phyloP scores from a whole-genome alignment of 2,888 invertebrate species.

The Opisthograptis luteolata region DNA sequence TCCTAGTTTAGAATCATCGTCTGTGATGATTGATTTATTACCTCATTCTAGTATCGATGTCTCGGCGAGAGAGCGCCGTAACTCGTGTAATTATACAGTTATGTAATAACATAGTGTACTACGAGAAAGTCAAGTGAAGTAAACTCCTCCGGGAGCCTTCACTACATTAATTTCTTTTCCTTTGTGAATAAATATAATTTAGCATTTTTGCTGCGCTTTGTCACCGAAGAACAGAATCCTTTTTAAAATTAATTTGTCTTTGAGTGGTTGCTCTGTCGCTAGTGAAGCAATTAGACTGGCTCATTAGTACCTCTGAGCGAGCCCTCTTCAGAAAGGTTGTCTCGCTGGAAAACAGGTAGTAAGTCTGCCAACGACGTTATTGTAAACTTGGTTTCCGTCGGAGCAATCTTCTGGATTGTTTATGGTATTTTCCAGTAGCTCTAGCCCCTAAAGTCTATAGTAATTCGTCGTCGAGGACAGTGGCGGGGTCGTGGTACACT shows the following conservation, averaged over 20 bases:
- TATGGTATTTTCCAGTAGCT: conserved; percentile 4
- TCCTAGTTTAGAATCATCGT: neutral
- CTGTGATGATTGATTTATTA: conserved; percentile 1
- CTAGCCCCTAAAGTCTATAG: no score
- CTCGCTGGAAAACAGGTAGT: neutral
- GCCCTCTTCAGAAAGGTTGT: neutral
- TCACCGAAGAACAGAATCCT: neutral
- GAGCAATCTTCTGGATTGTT: neutral
- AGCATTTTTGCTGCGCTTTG: neutral
- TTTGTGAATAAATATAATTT: neutral
- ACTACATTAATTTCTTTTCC: neutral
- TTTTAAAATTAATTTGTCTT: neutral
- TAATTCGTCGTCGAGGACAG: neutral
- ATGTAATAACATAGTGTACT: no score
- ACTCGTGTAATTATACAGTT: neutral
- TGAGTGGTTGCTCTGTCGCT: neutral
- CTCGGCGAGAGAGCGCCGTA: neutral
- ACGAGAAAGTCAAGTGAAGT: no score
- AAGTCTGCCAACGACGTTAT: neutral
- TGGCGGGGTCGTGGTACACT: no score
- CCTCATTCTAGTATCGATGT: neutral
- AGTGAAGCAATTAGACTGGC: neutral
- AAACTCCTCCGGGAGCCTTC: neutral
- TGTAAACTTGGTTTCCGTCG: neutral
- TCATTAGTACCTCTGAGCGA: neutral